Evolutionary conservation across 2,888 invertebrate genomes (phyloP).

Genomic region (Andrena flavipes): DNA sequence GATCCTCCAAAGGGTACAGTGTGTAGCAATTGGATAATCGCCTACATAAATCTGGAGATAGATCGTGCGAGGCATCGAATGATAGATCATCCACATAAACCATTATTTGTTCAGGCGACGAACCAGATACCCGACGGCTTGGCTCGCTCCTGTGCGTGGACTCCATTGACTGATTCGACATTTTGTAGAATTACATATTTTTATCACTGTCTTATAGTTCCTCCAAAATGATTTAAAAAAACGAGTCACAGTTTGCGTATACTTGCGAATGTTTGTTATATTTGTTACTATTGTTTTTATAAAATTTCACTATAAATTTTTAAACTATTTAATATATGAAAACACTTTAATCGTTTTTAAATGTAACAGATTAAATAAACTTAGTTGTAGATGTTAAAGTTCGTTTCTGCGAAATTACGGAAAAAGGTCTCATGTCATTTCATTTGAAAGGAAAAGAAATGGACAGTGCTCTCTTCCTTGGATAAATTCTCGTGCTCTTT

Average conservation of each 20-base stretch:
- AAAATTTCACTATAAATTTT: no score
- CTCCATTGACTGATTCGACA: slow-evolving; percentile 17
- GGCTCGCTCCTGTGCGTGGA: slow-evolving; percentile 16
- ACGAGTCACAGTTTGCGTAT: neutral
- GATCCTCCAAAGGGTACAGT: slow-evolving; percentile 51
- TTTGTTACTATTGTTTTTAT: neutral
- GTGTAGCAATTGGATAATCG: slow-evolving; percentile 42
- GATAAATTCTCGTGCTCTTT: no score
- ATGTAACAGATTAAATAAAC: no score
- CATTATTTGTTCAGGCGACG: slow-evolving; percentile 76
- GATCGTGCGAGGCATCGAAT: slow-evolving; percentile 53
- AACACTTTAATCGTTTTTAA: no score
- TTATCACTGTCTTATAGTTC: neutral
- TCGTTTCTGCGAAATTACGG: no score
- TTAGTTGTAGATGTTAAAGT: no score
- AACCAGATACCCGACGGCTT: slow-evolving; percentile 63
- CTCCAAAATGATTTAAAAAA: neutral
- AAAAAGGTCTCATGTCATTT: no score
- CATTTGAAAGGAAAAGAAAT: no score
- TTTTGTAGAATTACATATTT: neutral
- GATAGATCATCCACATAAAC: slow-evolving; percentile 78
- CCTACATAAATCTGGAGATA: slow-evolving; percentile 51
- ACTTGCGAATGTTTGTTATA: neutral
- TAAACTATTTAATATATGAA: no score
- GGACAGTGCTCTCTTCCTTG: no score